Percentiles rank a stretch among this genome's conserved stretches.
Conservation (phyloP, 2,797 vertebrate genomes). For the Hippoglossus hippoglossus region DNA sequence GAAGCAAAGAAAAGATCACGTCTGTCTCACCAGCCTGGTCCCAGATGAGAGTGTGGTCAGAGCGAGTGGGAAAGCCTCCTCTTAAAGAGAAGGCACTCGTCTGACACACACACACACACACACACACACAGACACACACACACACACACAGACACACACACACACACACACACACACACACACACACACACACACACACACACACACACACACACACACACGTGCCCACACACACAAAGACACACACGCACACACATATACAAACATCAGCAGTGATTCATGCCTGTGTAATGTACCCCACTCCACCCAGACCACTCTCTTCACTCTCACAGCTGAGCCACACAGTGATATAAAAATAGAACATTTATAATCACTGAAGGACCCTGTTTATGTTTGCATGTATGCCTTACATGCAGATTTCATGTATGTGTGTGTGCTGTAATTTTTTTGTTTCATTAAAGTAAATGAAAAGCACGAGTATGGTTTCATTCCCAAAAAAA, state of each 20-base stretch:
- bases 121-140: conserved; percentile 14
- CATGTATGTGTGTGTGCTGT: not conserved
- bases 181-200: conserved; percentile 12
- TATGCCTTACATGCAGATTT: not conserved
- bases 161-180: conserved; percentile 13
- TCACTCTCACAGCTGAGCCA: not conserved
- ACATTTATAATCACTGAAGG: not conserved
- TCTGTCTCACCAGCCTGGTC: conserved; percentile 20
- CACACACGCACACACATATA: conserved; percentile 14
- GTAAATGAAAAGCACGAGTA: conserved; percentile 34
- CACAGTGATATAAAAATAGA: not conserved
- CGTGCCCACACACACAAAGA: conserved; percentile 7
- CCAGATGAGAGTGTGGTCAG: conserved; percentile 32
- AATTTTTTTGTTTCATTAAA: not conserved
- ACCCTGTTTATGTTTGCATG: not conserved
- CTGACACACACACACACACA: not conserved
- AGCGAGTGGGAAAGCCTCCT: conserved; percentile 26
- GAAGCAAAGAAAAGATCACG: conserved; percentile 20
- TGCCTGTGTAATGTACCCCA: conserved; percentile 31
- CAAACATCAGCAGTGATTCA: conserved; percentile 51
- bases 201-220: conserved; percentile 24
- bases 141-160: conserved; percentile 8
- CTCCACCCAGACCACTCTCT: conserved; percentile 31
- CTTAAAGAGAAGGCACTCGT: conserved; percentile 51
- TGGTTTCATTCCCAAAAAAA: not conserved